Percentiles rank a stretch among this genome's conserved stretches.
These are phyloP conservation scores for Clusia tigrina DNA, from an alignment of 2,888 invertebrate genomes.

Conservation along the genomic window DNA sequence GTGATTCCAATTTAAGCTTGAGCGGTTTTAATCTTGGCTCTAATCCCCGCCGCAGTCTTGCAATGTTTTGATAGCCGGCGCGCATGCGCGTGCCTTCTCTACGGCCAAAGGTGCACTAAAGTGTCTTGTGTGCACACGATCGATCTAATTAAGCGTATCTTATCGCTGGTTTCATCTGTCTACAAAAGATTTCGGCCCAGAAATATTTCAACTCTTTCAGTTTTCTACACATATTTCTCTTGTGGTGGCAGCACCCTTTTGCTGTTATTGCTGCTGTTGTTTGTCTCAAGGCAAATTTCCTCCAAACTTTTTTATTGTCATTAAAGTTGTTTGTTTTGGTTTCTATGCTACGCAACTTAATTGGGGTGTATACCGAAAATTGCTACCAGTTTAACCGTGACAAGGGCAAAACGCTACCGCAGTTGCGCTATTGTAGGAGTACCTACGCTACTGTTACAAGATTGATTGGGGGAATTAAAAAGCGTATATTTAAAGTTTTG, in stretches of 20 bases:
- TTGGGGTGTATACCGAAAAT: slow-evolving; percentile 27
- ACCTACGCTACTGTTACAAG: too few species aligned
- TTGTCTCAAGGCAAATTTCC: not conserved
- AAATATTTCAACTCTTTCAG: slow-evolving; percentile 16
- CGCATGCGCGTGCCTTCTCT: slow-evolving; percentile 12
- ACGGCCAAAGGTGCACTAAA: not conserved
- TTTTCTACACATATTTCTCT: slow-evolving; percentile 11
- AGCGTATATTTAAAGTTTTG: too few species aligned
- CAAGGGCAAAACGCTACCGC: too few species aligned
- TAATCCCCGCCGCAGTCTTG: slow-evolving; percentile 6
- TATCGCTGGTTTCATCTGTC: slow-evolving; percentile 39
- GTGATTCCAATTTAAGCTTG: slow-evolving; percentile 49
- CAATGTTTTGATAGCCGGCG: slow-evolving; percentile 6
- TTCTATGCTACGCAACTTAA: slow-evolving; percentile 19
- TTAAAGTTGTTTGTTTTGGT: slow-evolving; percentile 16
- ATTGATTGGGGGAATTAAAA: too few species aligned
- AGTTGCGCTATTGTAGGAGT: too few species aligned
- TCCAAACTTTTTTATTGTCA: slow-evolving; percentile 4
- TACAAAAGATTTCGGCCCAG: slow-evolving; percentile 23
- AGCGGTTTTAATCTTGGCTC: slow-evolving; percentile 42
- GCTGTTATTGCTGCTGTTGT: not conserved
- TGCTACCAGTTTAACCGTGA: slow-evolving; percentile 25
- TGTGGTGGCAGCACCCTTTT: not conserved
- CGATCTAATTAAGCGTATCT: slow-evolving; percentile 46
- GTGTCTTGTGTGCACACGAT: slow-evolving; percentile 28